Conservation (phyloP, 2,888 invertebrate species). For the Eurois occulta region DNA sequence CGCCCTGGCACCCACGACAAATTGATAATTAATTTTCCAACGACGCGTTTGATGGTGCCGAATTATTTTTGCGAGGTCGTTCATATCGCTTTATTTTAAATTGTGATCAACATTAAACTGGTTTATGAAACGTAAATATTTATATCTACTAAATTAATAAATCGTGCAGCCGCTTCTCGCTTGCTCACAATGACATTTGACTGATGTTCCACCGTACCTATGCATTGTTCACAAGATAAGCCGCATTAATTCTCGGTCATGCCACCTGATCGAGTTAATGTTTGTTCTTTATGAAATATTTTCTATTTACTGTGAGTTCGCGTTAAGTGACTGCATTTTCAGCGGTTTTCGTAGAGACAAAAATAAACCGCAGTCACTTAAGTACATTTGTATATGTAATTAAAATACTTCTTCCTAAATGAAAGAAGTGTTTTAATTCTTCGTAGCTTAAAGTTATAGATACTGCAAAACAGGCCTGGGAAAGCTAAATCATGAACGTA, state of each 20-base stretch:
- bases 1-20: conserved; percentile 89
- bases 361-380: not conserved
- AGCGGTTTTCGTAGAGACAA: not conserved
- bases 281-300: conserved; percentile 26
- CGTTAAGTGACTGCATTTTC: conserved; percentile 3
- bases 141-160: conserved; percentile 66
- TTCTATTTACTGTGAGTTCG: conserved; percentile 28
- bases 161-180: conserved; percentile 59
- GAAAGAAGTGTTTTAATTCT: too few species aligned
- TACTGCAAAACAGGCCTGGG: conserved; percentile 19
- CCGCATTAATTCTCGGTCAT: conserved; percentile 82
- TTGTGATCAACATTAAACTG: conserved; percentile 79
- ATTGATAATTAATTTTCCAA: conserved; percentile 90
- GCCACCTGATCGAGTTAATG: conserved; percentile 75
- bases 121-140: conserved; percentile 66
- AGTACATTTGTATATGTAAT: not conserved
- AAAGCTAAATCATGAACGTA: conserved; percentile 31
- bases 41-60: conserved; percentile 88
- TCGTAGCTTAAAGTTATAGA: conserved; percentile 9
- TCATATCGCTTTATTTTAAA: conserved; percentile 72
- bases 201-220: conserved; percentile 76
- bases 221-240: conserved; percentile 85
- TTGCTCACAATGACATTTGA: conserved; percentile 75
- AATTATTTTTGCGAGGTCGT: conserved; percentile 84
- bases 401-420: not conserved